A percentile compares a stretch with the other conserved stretches of the same genome.
These are phyloP conservation scores for Zaprionus inermis DNA, from an alignment of 1,140 invertebrate species.

Conservation along the genomic window DNA sequence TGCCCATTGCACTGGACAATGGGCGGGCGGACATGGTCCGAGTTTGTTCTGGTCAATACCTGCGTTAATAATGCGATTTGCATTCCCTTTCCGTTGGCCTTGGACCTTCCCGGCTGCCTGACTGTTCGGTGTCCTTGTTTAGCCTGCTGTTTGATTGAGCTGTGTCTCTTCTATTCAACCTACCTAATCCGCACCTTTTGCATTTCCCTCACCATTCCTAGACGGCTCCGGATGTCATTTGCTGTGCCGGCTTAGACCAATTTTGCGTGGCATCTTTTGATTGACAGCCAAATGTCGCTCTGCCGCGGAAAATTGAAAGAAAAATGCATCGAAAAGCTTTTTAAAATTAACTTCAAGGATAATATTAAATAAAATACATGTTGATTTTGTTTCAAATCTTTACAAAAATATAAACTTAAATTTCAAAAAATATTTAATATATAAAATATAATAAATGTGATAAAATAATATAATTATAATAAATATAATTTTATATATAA, in stretches of 20 bases:
- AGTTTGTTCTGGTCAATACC: slow-evolving; percentile 39
- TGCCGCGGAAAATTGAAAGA: neutral
- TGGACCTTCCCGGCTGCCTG: slow-evolving; percentile 18
- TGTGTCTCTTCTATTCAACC: slow-evolving; percentile 56
- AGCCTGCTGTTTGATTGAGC: slow-evolving; percentile 78
- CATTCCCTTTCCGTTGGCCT: slow-evolving; percentile 53
- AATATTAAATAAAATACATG: too few species aligned
- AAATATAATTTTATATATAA: too few species aligned
- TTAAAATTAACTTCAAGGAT: too few species aligned
- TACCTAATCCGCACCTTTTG: slow-evolving; percentile 72
- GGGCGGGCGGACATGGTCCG: slow-evolving; percentile 56
- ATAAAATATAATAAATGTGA: too few species aligned
- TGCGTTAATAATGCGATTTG: slow-evolving; percentile 82
- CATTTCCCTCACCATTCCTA: slow-evolving; percentile 12
- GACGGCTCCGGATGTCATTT: slow-evolving; percentile 34
- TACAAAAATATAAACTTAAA: too few species aligned
- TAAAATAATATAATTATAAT: too few species aligned
- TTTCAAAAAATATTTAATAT: too few species aligned
- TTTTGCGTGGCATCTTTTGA: slow-evolving; percentile 63
- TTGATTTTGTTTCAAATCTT: too few species aligned
- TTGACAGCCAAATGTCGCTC: slow-evolving; percentile 71
- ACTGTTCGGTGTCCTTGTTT: slow-evolving; percentile 53
- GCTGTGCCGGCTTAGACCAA: slow-evolving; percentile 65
- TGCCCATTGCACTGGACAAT: slow-evolving; percentile 48
- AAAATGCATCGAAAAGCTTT: neutral